Percentiles rank a stretch among this genome's conserved stretches.
Conservation (phyloP, 1,140 invertebrate genomes). For the Pteromalus puparum region DNA sequence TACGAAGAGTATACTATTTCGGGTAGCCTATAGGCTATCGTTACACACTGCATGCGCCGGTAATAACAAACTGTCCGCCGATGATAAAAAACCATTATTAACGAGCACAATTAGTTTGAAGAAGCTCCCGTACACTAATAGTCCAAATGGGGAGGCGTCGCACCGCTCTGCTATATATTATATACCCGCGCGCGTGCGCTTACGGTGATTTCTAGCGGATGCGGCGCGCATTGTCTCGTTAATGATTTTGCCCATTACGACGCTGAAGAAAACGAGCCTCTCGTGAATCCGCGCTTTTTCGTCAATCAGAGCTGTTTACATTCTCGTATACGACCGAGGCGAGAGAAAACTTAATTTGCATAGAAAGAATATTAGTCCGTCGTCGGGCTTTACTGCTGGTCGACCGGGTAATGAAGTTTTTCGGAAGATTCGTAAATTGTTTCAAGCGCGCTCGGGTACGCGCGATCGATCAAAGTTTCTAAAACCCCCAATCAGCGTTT, state of each 20-base stretch:
- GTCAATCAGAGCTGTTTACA: background rate
- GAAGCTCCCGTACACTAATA: background rate
- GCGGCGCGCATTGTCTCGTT: constrained; percentile 51
- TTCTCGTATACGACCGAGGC: background rate
- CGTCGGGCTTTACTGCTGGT: no score
- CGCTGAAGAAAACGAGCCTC: background rate
- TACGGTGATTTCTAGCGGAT: constrained; percentile 38
- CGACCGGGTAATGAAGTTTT: no score
- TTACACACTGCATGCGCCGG: no score
- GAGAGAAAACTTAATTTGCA: background rate
- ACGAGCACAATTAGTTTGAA: background rate
- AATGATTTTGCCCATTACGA: constrained; percentile 53
- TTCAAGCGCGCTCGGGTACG: no score
- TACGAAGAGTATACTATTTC: no score
- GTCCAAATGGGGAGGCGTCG: background rate
- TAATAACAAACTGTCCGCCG: no score
- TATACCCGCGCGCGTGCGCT: background rate
- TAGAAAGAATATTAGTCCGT: no score
- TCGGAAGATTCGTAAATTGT: no score
- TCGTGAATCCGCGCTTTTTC: background rate
- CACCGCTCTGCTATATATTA: background rate
- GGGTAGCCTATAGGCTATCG: no score
- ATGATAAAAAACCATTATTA: background rate
- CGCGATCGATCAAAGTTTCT: no score
- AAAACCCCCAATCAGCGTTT: no score